Base-by-base conservation (phyloP, 2,797 vertebrate genomes). In the Salmo trutta region DNA sequence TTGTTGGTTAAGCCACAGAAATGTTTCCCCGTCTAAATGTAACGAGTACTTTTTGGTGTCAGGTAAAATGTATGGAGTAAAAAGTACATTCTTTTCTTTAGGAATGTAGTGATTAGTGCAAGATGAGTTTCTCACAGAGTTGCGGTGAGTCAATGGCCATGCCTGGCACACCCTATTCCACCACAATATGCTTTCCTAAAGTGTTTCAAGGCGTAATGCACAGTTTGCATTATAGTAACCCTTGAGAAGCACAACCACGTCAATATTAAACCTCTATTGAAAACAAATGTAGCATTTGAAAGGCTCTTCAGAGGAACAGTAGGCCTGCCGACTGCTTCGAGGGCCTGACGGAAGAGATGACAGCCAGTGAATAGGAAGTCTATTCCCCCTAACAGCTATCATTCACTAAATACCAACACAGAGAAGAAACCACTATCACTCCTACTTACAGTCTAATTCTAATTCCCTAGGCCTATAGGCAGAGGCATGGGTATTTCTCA, bases 401-500 rank as follows among this genome's bases (percentile, higher is more conserved):
- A 75, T 62, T 56, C 21, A 16, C 53, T 5, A 31, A 53, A 19
- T 27, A 31, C 64, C 64, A 27, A 10, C 21, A 17, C 31, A 52
- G 21, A 4, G n/a, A 17, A 75, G 71, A 62, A 78, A 65, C 79
- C 62, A 51, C 83, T 71, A 76, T 73, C 21, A 65, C 74, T 70
- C n/a, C 75, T 29, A 65, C 31, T 70, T 82, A 74, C 31, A 81
- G 69, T 80, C 24, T 24, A 29, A 14, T 31, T 68, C 29, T 33
- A 33, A 19, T 68, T 68, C 66, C 66, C 15, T 36, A 31, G 24
- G 21, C 14, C 51, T 31, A 8, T 72, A 24, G 51, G 14, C 70
- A 31, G 69, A 41, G 73, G n/a, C 19, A 86, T 82, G 85, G 80
- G 51, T 68, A 47, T 29, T 77, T 79, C 68, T 76, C 52, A 31